Evolutionary conservation across 2,888 invertebrate species (phyloP).

Genomic region (Sphaerophoria rueppellii): DNA sequence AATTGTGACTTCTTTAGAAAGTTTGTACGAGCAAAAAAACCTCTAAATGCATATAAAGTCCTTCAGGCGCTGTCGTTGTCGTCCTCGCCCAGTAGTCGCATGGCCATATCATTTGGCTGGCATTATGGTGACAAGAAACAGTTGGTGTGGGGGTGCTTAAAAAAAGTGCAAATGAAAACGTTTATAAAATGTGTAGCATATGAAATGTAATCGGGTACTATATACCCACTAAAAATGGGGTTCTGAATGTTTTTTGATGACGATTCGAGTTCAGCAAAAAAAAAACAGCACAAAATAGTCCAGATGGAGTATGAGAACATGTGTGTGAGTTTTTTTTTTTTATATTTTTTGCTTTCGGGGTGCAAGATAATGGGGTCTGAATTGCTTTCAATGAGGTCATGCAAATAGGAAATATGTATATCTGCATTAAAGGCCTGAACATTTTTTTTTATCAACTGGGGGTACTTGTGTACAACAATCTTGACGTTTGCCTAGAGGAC

Average conservation of each 20-base stretch:
- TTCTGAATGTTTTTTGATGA: slow-evolving; percentile 56
- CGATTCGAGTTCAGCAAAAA: slow-evolving; percentile 42
- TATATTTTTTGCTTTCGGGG: slow-evolving; percentile 26
- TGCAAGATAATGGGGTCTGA: slow-evolving; percentile 66
- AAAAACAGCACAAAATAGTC: neutral
- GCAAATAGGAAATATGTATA: slow-evolving; percentile 71
- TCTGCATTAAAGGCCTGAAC: slow-evolving; percentile 55
- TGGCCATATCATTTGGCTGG: too few species aligned
- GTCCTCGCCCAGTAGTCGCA: neutral
- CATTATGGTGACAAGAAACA: neutral
- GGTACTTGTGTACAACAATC: slow-evolving; percentile 6
- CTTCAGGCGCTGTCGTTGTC: slow-evolving; percentile 2
- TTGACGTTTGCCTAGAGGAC: slow-evolving; percentile 14
- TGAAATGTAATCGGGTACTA: slow-evolving; percentile 64
- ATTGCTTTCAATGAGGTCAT: slow-evolving; percentile 70
- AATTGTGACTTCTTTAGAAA: slow-evolving; percentile 19
- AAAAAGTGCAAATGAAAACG: slow-evolving; percentile 68
- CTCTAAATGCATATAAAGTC: slow-evolving; percentile 22
- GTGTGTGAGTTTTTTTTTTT: neutral
- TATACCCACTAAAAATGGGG: slow-evolving; percentile 40
- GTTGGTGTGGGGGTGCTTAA: slow-evolving; percentile 22
- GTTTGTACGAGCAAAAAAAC: slow-evolving; percentile 15
- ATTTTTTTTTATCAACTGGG: slow-evolving; percentile 7
- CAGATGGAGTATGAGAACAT: neutral
- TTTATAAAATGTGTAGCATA: slow-evolving; percentile 57